phyloP scores from a whole-genome alignment of 2,888 invertebrate genomes.

The Chromoteleia sp. region DNA sequence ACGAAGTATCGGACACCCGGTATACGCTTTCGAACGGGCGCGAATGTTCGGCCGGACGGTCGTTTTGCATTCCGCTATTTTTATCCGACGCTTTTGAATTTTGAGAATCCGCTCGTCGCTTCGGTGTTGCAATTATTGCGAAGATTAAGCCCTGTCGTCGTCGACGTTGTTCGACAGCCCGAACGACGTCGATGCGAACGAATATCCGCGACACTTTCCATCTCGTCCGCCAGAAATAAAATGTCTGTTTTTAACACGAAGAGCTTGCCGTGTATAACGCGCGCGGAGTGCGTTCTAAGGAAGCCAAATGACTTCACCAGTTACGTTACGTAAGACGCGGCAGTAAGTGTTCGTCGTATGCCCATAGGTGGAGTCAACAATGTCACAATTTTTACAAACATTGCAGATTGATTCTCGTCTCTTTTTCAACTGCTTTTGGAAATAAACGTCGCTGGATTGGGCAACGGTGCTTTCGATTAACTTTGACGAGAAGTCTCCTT shows the following conservation, averaged over 20 bases:
- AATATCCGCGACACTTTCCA: constrained; percentile 45
- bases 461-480: not conserved
- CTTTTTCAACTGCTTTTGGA: constrained; percentile 16
- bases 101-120: constrained; percentile 10
- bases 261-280: constrained; percentile 51
- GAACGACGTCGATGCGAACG: constrained; percentile 20
- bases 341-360: constrained; percentile 61
- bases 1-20: constrained; percentile 39
- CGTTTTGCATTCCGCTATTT: constrained; percentile 39
- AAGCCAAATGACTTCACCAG: constrained; percentile 75
- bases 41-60: constrained; percentile 26
- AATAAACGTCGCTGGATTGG: not conserved
- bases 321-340: constrained; percentile 72
- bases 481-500: not conserved
- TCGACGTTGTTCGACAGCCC: constrained; percentile 42
- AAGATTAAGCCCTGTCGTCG: constrained; percentile 34
- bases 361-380: constrained; percentile 60
- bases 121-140: constrained; percentile 42
- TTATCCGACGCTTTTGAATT: constrained; percentile 37
- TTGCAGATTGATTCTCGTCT: constrained; percentile 1
- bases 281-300: constrained; percentile 59
- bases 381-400: constrained; percentile 59
- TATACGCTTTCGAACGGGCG: constrained; percentile 24
- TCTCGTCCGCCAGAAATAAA: constrained; percentile 62
- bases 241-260: constrained; percentile 60